phyloP scores from a whole-genome alignment of 1,140 invertebrate species.

The Drosophila neocordata region DNA sequence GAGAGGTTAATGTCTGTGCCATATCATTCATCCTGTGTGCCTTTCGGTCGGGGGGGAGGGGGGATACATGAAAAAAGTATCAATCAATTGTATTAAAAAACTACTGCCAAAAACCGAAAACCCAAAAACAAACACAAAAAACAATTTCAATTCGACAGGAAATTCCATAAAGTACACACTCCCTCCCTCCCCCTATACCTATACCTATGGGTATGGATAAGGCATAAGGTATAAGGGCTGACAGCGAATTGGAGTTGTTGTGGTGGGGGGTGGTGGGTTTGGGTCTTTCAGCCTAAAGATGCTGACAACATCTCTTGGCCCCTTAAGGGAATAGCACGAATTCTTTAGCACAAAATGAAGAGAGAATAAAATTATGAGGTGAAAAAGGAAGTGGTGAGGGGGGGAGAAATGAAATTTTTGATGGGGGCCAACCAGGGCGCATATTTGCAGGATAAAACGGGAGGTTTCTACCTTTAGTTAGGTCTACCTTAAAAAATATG shows the following conservation, averaged over 20 bases:
- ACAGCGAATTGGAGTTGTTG: neutral
- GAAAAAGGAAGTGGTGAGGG: slow-evolving; percentile 10
- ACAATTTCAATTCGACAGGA: neutral
- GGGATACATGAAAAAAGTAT: no score
- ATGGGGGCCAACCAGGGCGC: no score
- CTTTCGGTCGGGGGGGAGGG: neutral
- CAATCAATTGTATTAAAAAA: no score
- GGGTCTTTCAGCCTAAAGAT: neutral
- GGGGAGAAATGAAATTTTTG: neutral
- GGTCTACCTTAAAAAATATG: neutral
- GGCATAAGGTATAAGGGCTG: neutral
- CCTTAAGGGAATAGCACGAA: slow-evolving; percentile 55
- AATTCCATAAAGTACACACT: neutral
- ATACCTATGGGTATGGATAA: neutral
- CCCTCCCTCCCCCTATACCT: no score
- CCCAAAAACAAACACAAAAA: neutral
- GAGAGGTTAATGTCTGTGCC: neutral
- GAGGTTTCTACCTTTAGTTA: neutral
- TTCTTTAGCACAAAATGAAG: slow-evolving; percentile 72
- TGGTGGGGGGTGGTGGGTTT: no score
- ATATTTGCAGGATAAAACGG: neutral
- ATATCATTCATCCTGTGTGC: slow-evolving; percentile 25
- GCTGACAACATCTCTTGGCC: slow-evolving; percentile 49
- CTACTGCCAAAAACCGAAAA: no score
- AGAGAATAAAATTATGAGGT: slow-evolving; percentile 59